A percentile compares a stretch with the other conserved stretches of the same genome.
Conservation (phyloP, 2,797 vertebrate genomes). For the Cephalopachus bancanus region DNA sequence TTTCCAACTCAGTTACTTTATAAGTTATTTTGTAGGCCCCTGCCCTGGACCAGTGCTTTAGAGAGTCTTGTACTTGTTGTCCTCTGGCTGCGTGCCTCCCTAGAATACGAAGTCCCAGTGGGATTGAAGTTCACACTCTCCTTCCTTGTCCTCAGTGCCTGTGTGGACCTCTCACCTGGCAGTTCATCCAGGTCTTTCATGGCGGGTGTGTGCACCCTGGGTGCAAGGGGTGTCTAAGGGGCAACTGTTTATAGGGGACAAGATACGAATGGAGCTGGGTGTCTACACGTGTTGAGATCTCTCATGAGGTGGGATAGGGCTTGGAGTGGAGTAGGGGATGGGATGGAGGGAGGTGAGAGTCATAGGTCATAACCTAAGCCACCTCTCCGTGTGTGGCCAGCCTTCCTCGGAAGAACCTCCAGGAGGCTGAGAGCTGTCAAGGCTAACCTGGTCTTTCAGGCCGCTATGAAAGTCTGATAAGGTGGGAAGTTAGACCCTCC, state of each 20-base stretch:
- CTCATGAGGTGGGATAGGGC: neutral
- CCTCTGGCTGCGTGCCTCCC: neutral
- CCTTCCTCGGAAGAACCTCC: neutral
- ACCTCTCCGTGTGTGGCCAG: neutral
- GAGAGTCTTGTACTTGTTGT: neutral
- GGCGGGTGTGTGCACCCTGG: rapidly evolving
- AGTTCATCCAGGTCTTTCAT: neutral
- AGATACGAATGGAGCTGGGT: neutral
- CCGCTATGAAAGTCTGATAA: neutral
- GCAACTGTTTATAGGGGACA: no score
- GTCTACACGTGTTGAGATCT: neutral
- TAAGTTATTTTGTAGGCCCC: neutral
- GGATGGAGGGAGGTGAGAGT: neutral
- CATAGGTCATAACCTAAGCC: neutral
- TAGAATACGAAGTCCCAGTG: neutral
- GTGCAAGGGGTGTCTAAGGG: neutral
- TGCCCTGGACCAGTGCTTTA: neutral
- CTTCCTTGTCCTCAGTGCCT: no score
- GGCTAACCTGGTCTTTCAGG: neutral
- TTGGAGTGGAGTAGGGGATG: neutral
- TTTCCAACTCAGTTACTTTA: neutral
- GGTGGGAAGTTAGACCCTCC: neutral
- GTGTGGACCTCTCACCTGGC: rapidly evolving
- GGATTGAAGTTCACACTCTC: neutral
- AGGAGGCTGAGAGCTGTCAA: neutral